These are phyloP conservation scores for Alitta virens DNA, from an alignment of 2,888 invertebrate species.

Conservation along the genomic window DNA sequence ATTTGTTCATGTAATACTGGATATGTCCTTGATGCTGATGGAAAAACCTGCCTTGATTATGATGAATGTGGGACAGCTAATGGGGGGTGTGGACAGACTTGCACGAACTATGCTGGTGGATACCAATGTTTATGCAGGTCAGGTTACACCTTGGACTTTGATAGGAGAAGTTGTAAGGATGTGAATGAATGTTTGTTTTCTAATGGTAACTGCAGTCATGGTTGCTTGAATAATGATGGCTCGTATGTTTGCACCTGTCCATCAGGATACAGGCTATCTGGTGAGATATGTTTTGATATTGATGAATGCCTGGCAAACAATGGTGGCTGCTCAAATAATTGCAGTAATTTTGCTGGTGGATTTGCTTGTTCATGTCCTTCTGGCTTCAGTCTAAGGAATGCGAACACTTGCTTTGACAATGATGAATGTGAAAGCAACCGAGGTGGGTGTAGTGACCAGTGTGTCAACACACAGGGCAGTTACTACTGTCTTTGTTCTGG, in stretches of 20 bases:
- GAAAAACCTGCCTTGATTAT: background rate
- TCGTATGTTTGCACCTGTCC: background rate
- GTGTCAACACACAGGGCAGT: background rate
- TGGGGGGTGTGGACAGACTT: background rate
- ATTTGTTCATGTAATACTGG: background rate
- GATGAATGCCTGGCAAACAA: conserved; percentile 32
- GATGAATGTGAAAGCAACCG: background rate
- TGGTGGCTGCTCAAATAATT: conserved; percentile 72
- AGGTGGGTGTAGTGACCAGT: background rate
- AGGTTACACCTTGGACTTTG: background rate
- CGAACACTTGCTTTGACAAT: background rate
- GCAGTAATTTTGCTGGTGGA: conserved; percentile 68
- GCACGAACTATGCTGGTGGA: background rate
- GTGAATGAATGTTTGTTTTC: background rate
- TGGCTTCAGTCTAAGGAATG: conserved; percentile 73
- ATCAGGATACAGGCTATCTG: background rate
- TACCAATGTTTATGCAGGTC: no score
- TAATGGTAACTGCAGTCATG: background rate
- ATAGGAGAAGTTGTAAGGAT: background rate
- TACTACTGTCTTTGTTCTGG: background rate
- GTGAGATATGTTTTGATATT: background rate
- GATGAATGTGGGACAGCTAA: background rate
- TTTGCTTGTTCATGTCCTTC: conserved; percentile 64
- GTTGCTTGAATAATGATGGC: background rate
- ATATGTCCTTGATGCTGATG: background rate